Percentiles rank a stretch among this genome's conserved stretches.
Evolutionary conservation across 2,797 vertebrate genomes (phyloP).

Genomic region (Malacoraja senta): DNA sequence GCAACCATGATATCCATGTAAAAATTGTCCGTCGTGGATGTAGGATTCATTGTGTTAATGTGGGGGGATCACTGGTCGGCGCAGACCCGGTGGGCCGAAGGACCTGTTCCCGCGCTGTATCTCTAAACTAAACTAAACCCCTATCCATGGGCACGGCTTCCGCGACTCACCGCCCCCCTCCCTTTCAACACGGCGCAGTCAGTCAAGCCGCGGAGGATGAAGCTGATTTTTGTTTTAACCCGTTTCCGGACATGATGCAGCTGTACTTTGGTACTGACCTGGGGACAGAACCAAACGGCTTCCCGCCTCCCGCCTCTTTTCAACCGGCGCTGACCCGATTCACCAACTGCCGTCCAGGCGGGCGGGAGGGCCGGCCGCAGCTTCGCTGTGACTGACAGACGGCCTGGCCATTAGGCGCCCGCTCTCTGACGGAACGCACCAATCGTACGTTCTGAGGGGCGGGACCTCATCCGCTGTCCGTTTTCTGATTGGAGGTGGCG

Average conservation of each 20-base stretch:
- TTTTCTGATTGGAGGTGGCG: background rate
- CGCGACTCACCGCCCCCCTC: too few species aligned
- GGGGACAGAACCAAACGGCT: background rate
- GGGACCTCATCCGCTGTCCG: background rate
- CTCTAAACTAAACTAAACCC: too few species aligned
- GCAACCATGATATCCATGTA: too few species aligned
- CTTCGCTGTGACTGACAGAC: background rate
- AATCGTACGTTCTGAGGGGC: background rate
- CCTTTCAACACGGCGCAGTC: too few species aligned
- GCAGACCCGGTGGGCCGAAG: too few species aligned
- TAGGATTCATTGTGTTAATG: too few species aligned
- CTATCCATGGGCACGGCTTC: background rate
- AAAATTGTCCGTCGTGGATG: too few species aligned
- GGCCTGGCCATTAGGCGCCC: background rate
- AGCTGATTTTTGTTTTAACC: background rate
- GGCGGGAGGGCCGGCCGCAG: too few species aligned
- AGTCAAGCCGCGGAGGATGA: fast-evolving
- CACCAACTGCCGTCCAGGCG: fast-evolving
- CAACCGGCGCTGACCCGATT: background rate
- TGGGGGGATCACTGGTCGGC: too few species aligned
- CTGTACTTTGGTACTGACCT: background rate
- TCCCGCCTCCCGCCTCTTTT: background rate
- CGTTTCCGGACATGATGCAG: background rate
- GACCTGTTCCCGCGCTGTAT: background rate
- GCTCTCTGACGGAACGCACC: background rate